These are phyloP conservation scores for Piaya cayana DNA, from an alignment of 2,113 vertebrate genomes.

Conservation along the genomic window DNA sequence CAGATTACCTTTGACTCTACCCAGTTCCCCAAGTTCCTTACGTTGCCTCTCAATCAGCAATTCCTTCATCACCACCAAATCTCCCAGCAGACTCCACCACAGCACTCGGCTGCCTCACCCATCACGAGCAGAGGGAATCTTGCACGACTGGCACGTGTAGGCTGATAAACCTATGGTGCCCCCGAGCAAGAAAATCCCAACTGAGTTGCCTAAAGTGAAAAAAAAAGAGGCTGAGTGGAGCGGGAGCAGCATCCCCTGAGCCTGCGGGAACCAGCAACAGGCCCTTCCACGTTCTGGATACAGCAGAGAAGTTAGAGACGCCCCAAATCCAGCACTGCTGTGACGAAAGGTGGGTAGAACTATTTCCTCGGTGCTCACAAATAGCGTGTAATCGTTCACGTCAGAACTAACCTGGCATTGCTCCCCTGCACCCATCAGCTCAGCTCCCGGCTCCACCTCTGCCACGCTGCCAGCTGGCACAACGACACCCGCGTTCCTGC, in stretches of 20 bases:
- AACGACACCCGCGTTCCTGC: fast-evolving
- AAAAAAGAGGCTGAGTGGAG: neutral
- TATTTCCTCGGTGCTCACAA: neutral
- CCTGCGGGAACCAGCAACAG: neutral
- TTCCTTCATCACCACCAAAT: neutral
- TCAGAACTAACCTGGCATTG: neutral
- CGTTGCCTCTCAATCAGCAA: neutral
- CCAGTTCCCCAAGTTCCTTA: neutral
- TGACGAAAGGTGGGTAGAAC: neutral
- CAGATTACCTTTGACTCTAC: neutral
- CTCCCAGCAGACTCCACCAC: neutral
- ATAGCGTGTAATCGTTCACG: neutral
- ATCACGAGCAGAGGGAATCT: neutral
- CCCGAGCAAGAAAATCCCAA: neutral
- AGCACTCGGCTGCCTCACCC: neutral
- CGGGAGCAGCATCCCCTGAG: neutral
- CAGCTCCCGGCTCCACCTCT: neutral
- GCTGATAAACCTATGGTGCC: neutral
- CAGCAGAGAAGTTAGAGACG: fast-evolving
- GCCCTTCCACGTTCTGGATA: neutral
- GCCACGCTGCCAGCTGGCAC: neutral
- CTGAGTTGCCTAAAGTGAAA: neutral
- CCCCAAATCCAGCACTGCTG: neutral
- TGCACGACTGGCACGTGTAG: neutral
- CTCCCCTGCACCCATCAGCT: neutral